These are phyloP conservation scores for Crotalus viridis DNA, from an alignment of 2,113 vertebrate species.

Conservation along the genomic window DNA sequence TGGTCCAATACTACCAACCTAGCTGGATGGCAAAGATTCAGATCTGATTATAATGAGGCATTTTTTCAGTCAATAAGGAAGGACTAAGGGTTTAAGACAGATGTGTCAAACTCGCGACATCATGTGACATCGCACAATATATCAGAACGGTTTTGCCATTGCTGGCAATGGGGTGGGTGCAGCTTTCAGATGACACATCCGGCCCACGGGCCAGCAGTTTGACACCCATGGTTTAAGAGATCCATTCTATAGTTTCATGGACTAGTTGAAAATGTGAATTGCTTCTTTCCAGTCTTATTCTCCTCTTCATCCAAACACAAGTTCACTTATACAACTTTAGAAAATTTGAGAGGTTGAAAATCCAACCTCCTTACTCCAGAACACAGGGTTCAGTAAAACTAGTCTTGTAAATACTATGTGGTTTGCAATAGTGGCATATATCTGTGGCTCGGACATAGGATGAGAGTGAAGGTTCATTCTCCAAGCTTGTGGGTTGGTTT, in stretches of 20 bases:
- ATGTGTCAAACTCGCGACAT: no score
- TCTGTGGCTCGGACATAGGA: no score
- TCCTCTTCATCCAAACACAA: background rate
- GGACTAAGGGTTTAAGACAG: background rate
- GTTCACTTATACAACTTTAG: background rate
- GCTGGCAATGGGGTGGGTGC: no score
- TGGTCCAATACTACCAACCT: background rate
- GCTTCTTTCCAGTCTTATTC: background rate
- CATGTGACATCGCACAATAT: no score
- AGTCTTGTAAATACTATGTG: background rate
- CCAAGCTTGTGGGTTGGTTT: no score
- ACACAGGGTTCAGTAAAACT: background rate
- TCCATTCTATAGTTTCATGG: background rate
- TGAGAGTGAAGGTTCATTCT: no score
- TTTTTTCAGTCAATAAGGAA: background rate
- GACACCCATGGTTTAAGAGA: background rate
- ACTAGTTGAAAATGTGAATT: background rate
- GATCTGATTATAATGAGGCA: background rate
- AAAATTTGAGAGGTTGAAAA: background rate
- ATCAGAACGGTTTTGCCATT: no score
- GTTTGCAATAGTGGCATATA: no score
- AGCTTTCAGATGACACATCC: no score
- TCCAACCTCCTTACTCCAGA: background rate
- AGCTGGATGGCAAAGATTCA: background rate
- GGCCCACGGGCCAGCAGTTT: no score